Evolutionary conservation across 1,140 invertebrate species (phyloP).

Genomic region (Drosophila paulistorum): DNA sequence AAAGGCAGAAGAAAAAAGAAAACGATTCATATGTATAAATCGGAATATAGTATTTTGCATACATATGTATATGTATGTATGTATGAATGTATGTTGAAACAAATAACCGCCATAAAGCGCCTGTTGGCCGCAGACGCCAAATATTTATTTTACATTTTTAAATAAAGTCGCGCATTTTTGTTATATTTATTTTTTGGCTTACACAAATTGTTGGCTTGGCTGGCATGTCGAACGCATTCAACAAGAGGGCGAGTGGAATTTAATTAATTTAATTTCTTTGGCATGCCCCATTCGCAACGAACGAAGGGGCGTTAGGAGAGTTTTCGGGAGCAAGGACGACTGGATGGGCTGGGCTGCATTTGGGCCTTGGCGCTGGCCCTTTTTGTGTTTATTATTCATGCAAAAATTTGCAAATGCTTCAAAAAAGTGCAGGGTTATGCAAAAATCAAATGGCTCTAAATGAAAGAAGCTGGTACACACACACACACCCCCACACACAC

Average conservation of each 20-base stretch:
- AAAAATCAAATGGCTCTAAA: conserved; percentile 65
- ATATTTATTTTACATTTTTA: conserved; percentile 78
- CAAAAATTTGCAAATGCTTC: conserved; percentile 49
- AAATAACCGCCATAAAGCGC: conserved; percentile 45
- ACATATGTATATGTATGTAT: too few species aligned
- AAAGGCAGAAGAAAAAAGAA: conserved; percentile 19
- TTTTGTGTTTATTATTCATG: conserved; percentile 56
- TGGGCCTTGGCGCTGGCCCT: not conserved
- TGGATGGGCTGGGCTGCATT: not conserved
- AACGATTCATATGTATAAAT: conserved; percentile 14
- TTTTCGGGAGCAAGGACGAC: too few species aligned
- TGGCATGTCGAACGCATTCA: conserved; percentile 31
- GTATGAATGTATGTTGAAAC: conserved; percentile 32
- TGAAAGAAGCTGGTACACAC: conserved; percentile 15
- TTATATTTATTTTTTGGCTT: conserved; percentile 31
- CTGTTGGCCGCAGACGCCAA: conserved; percentile 63
- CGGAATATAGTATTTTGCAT: not conserved
- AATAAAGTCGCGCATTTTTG: conserved; percentile 68
- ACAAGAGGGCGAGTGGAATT: conserved; percentile 49
- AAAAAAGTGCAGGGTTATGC: conserved; percentile 59
- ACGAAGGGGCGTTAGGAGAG: not conserved
- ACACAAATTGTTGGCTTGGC: conserved; percentile 45
- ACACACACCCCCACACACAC: conserved; percentile 6
- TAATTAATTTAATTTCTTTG: conserved; percentile 73
- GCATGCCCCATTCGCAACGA: conserved; percentile 31